Base-by-base conservation (phyloP, 2,888 invertebrate species). In the Tyria jacobaeae region DNA sequence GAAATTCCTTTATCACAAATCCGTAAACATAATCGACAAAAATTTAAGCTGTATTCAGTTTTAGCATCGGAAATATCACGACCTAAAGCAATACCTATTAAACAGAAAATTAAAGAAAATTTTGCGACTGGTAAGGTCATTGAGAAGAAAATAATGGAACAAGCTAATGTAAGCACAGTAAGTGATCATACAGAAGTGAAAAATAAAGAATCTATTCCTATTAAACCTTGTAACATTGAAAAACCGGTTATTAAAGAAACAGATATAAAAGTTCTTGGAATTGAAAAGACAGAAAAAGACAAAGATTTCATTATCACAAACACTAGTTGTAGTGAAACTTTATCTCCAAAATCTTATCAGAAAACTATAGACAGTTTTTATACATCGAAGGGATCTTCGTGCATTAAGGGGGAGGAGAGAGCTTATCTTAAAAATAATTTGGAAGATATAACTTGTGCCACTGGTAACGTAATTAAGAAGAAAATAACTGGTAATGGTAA, bases 21-120 rank as follows among this genome's bases (percentile, higher is more conserved):
- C 41, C 81, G 92, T 9, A 79, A 83, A 68, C 79, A 86, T 67
- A 85, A 87, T 21, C 84, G 90, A 57, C 71, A 85, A 49, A 89
- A 88, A 61, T 86, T 89, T 44, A 91, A 85, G 68, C 80, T 92
- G 2, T 92, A 92, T 75, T 84, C 89, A 10, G 84, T 91, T 75
- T 63, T 92, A 17, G 88, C 85, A 10, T 84, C 89, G 21, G 89
- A 92, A 77, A 68, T 92, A 67, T 80, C 83, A 0, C 88, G 83
- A 64, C 92, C 92, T 14, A 91, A 86, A 81, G 74, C 85, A 48
- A 80, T 92, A 12, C 76, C 92, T 15, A 75, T 92, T 37, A 88
- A 89, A 73, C 92, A 92, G 73, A 91, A 88, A 85, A 82, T 92
- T 17, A 84, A 84, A 75, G 84, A 87, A 77, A 86, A 88, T 74